Conservation (phyloP, 1,140 invertebrate species). For the Melipona quadrifasciata region DNA sequence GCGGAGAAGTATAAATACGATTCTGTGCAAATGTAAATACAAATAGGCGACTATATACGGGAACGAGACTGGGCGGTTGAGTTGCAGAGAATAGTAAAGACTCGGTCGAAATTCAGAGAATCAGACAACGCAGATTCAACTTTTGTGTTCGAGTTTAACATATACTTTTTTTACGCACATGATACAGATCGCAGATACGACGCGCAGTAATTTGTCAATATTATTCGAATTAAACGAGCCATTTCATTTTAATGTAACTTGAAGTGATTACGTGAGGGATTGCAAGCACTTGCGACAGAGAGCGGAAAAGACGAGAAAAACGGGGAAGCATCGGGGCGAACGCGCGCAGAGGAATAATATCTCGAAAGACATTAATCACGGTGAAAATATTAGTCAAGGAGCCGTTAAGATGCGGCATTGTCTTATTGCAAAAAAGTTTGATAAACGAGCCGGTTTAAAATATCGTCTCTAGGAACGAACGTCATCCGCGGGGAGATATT, state of each 20-base stretch:
- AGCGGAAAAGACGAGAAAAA: not conserved
- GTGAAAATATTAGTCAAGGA: slow-evolving; percentile 46
- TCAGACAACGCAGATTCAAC: too few relatives aligned
- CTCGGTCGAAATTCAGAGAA: too few relatives aligned
- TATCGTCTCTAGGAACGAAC: slow-evolving; percentile 1
- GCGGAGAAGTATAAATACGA: too few relatives aligned
- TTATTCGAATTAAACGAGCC: not conserved
- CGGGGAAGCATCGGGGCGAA: not conserved
- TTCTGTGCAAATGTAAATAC: too few relatives aligned
- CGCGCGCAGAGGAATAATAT: slow-evolving; percentile 23
- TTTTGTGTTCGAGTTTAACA: too few relatives aligned
- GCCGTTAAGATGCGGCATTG: slow-evolving; percentile 45
- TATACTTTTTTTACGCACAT: too few relatives aligned
- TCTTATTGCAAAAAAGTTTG: slow-evolving; percentile 29
- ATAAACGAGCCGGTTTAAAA: slow-evolving; percentile 39
- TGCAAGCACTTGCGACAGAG: not conserved
- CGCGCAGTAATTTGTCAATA: too few relatives aligned
- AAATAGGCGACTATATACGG: too few relatives aligned
- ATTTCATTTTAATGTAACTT: not conserved
- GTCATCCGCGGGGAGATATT: not conserved
- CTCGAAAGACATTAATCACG: slow-evolving; percentile 43
- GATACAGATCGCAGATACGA: too few relatives aligned
- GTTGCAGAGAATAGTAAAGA: too few relatives aligned
- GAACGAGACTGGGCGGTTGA: too few relatives aligned
- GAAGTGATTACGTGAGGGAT: not conserved